Evolutionary conservation across 2,113 vertebrate genomes (phyloP), one percentile per base, ranked within the genome.

Genomic region (Pycnonotus jocosus): DNA sequence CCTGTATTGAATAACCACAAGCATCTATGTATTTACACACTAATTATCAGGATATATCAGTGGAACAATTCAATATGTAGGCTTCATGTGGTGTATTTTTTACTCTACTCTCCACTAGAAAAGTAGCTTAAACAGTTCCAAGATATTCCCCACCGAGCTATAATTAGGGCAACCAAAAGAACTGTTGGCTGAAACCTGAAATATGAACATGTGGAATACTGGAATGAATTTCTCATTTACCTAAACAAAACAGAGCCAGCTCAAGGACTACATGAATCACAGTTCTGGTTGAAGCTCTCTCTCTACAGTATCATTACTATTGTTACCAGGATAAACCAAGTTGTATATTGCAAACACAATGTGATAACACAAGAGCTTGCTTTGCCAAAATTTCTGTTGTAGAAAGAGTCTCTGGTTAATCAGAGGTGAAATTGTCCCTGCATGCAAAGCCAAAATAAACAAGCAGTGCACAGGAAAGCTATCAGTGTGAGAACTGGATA

Each of bases 141-240:
- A 90, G 44, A 89, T 90, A 93, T 91, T 95, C 82, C 87, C 91
- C 56, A 80, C 79, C 87, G 94, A 89, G 80, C 77, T 95, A 72
- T 96, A 96, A 95, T 96, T 96, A 96, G 77, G 83, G 85, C 87
- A 97, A 95, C 30, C 58, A 92, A 83, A 93, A 79, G 72, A 83
- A 72, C 17, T 62, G 48, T 40, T 84, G 83, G 83, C 81, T 92
- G 58, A 95, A 93, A 93, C 70, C 48, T 93, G 74, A 96, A 93
- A 96, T 90, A 60, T 86, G 79, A 87, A 94, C 51, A 58, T 65
- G 79, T 48, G 71, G 48, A 96, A 95, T 85, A 78, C 16, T 57
- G 86, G 61, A 93, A 92, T 35, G 54, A 54, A 92, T 85, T 69
- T 92, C 62, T 82, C 40, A 37, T 89, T 84, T 88, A 96, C 61